These are phyloP conservation scores for Lydus trimaculatus DNA, from an alignment of 2,888 invertebrate genomes.

Conservation along the genomic window DNA sequence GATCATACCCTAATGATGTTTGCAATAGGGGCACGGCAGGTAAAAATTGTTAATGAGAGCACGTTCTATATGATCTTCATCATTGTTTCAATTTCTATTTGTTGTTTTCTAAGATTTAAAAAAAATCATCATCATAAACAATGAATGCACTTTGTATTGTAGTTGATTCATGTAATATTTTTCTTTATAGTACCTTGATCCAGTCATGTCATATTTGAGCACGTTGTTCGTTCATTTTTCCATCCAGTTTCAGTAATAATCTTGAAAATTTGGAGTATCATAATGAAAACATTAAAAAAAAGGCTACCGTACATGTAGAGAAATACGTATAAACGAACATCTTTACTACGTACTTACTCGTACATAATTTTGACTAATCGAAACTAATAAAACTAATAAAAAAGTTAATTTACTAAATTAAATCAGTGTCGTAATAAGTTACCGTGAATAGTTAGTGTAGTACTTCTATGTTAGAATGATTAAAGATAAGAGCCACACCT, in stretches of 20 bases:
- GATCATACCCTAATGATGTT: conserved; percentile 91
- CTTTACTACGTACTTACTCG: neutral
- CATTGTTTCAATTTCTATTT: conserved; percentile 9
- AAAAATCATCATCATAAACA: neutral
- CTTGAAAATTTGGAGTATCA: neutral
- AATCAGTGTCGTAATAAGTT: conserved; percentile 2
- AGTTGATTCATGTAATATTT: neutral
- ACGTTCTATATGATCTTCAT: conserved; percentile 23
- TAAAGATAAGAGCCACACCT: too few species aligned
- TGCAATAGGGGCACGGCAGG: conserved; percentile 99
- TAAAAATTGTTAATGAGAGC: conserved; percentile 62
- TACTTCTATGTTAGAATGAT: too few species aligned
- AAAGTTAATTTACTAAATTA: neutral
- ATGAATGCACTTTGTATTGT: neutral
- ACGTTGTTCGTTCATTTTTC: neutral
- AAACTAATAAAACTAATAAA: conserved; percentile 1
- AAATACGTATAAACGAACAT: neutral
- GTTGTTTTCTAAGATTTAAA: neutral
- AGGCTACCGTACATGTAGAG: too few species aligned
- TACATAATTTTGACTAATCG: neutral
- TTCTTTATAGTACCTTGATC: neutral
- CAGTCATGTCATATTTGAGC: neutral
- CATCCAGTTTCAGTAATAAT: neutral
- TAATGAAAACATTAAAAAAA: neutral
- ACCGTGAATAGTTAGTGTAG: too few species aligned